Evolutionary conservation across 1,140 invertebrate genomes (phyloP), one percentile per base, ranked within the genome.

Genomic region (Spodoptera litura): DNA sequence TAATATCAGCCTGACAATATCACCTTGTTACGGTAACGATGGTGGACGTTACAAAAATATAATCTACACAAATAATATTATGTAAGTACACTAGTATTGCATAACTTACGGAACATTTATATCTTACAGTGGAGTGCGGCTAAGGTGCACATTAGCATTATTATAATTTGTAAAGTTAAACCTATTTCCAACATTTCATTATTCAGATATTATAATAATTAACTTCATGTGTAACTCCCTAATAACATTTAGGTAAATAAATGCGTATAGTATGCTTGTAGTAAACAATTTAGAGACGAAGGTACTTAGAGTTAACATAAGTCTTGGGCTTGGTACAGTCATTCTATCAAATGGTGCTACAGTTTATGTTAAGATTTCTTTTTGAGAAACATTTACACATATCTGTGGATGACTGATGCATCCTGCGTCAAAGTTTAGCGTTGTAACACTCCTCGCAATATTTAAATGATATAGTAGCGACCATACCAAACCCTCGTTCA

Each of bases 31-130:
- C n/a, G 13, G 35, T 55, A 12, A 51, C 71, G 56, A 51, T 12
- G 38, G 56, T 51, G 15, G 51, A 56, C 31, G 15, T 56, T 74
- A 74, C 49, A 74, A 74, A 74, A 74, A 74, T 74, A 74, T 59
- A 44, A 61, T 61, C 9, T 38, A 61, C 25, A 58, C 58, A 72
- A 55, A 72, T 25, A 44, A 72, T 38, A 72, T 3, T n/a, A 52
- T 70, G 51, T 59, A 27, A 25, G 9, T 58, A 27, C 2, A 27
- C 4, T 44, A 56, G 31, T 56, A 56, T 55, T 72, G n/a, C 44
- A 58, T 44, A 58, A 44, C 31, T 56, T 72, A 58, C 55, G 70
- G 53, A 72, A 56, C 53, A 12, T 38, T 56, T 20, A 52, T 38
- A 72, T 72, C 27, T n/a, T 72, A 55, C 20, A 27, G 20, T 20